A percentile compares a stretch with the other conserved stretches of the same genome.
Conservation (phyloP, 2,113 vertebrate genomes). For the Scomber scombrus region DNA sequence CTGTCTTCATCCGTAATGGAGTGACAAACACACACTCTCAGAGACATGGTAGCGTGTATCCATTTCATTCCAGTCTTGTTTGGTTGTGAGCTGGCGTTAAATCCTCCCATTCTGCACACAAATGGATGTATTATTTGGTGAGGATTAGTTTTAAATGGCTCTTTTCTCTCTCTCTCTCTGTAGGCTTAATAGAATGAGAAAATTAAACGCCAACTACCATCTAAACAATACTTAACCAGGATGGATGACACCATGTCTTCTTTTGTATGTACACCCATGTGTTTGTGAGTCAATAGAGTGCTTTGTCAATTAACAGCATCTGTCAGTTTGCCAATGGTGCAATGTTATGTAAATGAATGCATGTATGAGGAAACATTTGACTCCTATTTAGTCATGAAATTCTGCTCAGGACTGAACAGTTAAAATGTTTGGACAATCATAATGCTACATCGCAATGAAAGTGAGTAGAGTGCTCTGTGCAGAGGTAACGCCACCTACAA, state of each 20-base stretch:
- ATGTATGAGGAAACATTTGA: neutral
- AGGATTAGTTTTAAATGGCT: constrained; percentile 75
- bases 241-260: constrained; percentile 39
- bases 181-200: constrained; percentile 64
- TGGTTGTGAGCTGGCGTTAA: constrained; percentile 73
- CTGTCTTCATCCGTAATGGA: constrained; percentile 26
- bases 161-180: constrained; percentile 63
- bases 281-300: neutral
- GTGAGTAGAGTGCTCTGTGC: neutral
- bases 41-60: constrained; percentile 33
- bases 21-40: constrained; percentile 13
- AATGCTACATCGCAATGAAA: neutral
- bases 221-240: constrained; percentile 55
- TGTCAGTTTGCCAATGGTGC: neutral
- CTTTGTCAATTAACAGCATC: neutral
- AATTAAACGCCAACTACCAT: constrained; percentile 59
- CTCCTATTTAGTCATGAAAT: neutral
- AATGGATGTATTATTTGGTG: constrained; percentile 68
- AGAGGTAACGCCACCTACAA: no score
- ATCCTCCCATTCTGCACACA: constrained; percentile 71
- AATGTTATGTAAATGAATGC: neutral
- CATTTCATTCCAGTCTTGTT: constrained; percentile 53
- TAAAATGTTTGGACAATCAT: neutral
- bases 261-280: constrained; percentile 34
- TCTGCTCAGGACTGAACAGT: neutral